Conservation (phyloP, 1,140 invertebrate genomes). For the Drosophila santomea region DNA sequence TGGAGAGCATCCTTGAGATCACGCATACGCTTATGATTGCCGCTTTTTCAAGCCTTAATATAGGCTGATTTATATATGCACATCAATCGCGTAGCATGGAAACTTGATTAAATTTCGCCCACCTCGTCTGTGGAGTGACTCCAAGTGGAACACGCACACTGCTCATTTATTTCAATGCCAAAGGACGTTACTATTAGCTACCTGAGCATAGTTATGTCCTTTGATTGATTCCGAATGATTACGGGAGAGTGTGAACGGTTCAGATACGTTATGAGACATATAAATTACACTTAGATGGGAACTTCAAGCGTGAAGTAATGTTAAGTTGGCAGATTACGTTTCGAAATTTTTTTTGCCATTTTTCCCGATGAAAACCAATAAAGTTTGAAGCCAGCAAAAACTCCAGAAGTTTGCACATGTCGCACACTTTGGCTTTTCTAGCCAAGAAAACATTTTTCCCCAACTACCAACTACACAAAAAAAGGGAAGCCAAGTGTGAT, state of each 20-base stretch:
- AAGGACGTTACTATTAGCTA: constrained; percentile 45
- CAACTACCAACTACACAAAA: background rate
- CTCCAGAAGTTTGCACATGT: constrained; percentile 44
- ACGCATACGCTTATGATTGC: constrained; percentile 41
- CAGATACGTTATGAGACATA: constrained; percentile 15
- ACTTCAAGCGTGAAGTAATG: constrained; percentile 23
- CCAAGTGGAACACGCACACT: constrained; percentile 40
- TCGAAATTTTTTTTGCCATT: constrained; percentile 21
- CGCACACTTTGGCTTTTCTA: constrained; percentile 28
- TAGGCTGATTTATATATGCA: constrained; percentile 43
- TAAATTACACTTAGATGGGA: constrained; percentile 3
- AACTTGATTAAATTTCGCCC: constrained; percentile 45
- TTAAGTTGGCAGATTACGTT: constrained; percentile 48
- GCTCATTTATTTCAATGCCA: constrained; percentile 24
- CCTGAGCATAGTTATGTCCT: constrained; percentile 38
- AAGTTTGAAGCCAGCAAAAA: constrained; percentile 22
- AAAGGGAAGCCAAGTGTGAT: constrained; percentile 51
- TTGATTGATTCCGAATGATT: constrained; percentile 49
- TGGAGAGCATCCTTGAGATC: constrained; percentile 2
- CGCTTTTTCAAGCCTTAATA: constrained; percentile 13
- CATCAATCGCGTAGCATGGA: constrained; percentile 32
- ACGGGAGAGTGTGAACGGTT: constrained; percentile 2
- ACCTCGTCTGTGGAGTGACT: constrained; percentile 23
- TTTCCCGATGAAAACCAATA: constrained; percentile 40
- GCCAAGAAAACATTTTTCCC: constrained; percentile 17